Conservation (phyloP, 2,797 vertebrate genomes). For the Podargus strigoides region DNA sequence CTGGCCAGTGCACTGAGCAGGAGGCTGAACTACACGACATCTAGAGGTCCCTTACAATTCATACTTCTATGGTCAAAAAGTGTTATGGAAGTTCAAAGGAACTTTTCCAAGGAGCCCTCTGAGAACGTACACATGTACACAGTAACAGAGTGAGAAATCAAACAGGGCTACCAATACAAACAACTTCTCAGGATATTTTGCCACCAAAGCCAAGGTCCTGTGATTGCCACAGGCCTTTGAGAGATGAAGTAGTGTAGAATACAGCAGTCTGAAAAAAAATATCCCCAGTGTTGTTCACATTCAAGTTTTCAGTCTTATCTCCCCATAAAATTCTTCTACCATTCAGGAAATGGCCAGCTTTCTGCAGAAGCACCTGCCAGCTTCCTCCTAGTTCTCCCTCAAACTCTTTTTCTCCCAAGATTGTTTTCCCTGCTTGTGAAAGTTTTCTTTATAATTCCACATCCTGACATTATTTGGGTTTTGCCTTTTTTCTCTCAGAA, state of each 20-base stretch:
- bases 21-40: neutral
- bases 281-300: neutral
- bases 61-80: neutral
- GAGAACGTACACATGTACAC: neutral
- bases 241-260: neutral
- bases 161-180: neutral
- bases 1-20: neutral
- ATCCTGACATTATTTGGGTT: neutral
- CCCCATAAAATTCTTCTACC: neutral
- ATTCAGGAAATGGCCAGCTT: neutral
- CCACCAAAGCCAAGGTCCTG: neutral
- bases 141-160: slow-evolving; percentile 9
- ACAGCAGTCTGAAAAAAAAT: neutral
- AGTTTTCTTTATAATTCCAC: neutral
- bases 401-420: neutral
- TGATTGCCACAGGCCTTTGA: neutral
- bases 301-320: neutral
- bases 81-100: neutral
- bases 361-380: neutral
- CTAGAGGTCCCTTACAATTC: neutral
- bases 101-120: neutral
- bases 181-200: neutral
- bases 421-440: neutral
- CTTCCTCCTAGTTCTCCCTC: neutral
- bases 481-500: neutral